These are phyloP conservation scores for Acholoe squamosa DNA, from an alignment of 2,888 invertebrate genomes.

Conservation along the genomic window DNA sequence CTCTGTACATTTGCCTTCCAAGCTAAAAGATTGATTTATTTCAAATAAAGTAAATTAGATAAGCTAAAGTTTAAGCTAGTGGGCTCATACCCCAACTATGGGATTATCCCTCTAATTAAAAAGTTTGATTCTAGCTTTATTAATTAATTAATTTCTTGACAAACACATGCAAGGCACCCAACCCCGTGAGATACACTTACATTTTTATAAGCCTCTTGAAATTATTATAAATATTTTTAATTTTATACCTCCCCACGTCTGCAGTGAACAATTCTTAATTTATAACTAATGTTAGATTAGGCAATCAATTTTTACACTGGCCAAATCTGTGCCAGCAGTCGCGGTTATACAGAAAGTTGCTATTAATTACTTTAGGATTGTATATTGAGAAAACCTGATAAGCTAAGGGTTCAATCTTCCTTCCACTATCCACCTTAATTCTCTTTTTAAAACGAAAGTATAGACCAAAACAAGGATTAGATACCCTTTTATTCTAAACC, in stretches of 20 bases:
- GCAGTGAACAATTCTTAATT: slow-evolving; percentile 65
- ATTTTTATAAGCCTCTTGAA: slow-evolving; percentile 33
- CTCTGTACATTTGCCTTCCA: slow-evolving; percentile 3
- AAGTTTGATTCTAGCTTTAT: slow-evolving; percentile 68
- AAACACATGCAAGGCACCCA: slow-evolving; percentile 60
- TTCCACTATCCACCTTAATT: neutral
- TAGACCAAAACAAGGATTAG: slow-evolving; percentile 73
- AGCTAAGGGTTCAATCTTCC: slow-evolving; percentile 24
- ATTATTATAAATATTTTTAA: slow-evolving; percentile 29
- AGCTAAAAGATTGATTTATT: neutral
- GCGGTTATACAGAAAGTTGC: slow-evolving; percentile 74
- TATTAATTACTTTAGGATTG: slow-evolving; percentile 16
- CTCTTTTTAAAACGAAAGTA: slow-evolving; percentile 65
- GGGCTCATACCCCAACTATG: slow-evolving; percentile 72
- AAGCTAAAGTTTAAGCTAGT: slow-evolving; percentile 71
- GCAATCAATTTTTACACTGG: slow-evolving; percentile 61
- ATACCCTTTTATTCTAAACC: slow-evolving; percentile 74
- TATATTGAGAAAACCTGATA: slow-evolving; percentile 24
- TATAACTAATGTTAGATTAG: slow-evolving; percentile 58
- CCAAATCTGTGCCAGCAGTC: slow-evolving; percentile 75
- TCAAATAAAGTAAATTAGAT: slow-evolving; percentile 61
- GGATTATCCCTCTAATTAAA: slow-evolving; percentile 63
- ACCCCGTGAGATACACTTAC: neutral
- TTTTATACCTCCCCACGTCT: slow-evolving; percentile 51
- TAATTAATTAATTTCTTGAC: slow-evolving; percentile 8